These are phyloP conservation scores for Seira sanloemensis DNA, from an alignment of 2,888 invertebrate species.

Conservation along the genomic window DNA sequence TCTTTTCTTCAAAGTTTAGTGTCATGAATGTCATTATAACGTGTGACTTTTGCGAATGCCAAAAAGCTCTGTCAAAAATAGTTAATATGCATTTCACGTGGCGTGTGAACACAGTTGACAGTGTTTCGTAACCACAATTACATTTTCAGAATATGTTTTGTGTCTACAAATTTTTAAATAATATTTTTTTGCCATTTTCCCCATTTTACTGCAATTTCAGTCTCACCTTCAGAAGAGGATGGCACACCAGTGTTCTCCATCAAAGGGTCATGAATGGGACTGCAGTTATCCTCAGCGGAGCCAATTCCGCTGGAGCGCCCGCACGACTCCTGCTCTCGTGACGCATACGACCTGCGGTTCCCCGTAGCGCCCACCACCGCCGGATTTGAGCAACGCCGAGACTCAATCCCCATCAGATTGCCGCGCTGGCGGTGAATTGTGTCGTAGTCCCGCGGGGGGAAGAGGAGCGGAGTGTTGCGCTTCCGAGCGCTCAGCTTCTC, in stretches of 20 bases:
- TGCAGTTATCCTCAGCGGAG: slow-evolving; percentile 88
- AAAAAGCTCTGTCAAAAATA: no score
- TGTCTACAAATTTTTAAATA: no score
- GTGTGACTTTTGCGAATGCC: no score
- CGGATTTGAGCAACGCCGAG: slow-evolving; percentile 83
- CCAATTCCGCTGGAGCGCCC: slow-evolving; percentile 93
- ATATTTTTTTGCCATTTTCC: no score
- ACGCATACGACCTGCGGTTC: slow-evolving; percentile 69
- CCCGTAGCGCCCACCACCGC: slow-evolving; percentile 79
- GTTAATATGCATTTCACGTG: no score
- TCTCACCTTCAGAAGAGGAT: slow-evolving; percentile 73
- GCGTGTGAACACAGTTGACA: no score
- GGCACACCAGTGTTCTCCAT: slow-evolving; percentile 71
- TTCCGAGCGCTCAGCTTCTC: slow-evolving; percentile 80
- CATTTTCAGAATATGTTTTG: no score
- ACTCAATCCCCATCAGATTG: slow-evolving; percentile 84
- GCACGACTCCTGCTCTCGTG: slow-evolving; percentile 79
- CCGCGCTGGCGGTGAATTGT: slow-evolving; percentile 89
- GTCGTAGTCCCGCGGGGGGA: slow-evolving; percentile 96
- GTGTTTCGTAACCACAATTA: no score
- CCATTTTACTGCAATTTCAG: no score
- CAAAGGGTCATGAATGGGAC: slow-evolving; percentile 76
- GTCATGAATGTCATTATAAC: not conserved
- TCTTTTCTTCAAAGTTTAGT: no score
- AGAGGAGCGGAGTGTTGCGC: slow-evolving; percentile 83